phyloP scores from a whole-genome alignment of 2,888 invertebrate species.

The Anthoptus insignis region DNA sequence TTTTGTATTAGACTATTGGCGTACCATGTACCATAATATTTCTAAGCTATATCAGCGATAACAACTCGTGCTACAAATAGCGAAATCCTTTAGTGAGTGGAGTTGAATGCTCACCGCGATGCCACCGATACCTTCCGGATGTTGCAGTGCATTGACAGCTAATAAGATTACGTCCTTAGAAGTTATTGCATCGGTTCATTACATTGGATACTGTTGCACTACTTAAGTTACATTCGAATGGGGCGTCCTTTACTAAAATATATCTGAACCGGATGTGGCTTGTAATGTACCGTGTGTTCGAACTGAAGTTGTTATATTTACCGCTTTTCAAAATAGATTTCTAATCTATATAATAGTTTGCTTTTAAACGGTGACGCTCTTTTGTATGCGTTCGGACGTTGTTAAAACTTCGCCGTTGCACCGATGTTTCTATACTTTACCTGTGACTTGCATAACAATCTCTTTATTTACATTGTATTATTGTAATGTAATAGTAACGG shows the following conservation, averaged over 20 bases:
- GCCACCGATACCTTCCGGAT: slow-evolving; percentile 31
- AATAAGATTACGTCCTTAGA: slow-evolving; percentile 33
- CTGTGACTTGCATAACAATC: no score
- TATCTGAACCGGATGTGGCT: background rate
- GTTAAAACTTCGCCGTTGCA: no score
- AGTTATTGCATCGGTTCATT: slow-evolving; percentile 22
- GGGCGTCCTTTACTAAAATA: background rate
- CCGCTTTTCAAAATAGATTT: background rate
- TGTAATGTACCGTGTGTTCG: background rate
- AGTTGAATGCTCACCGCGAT: slow-evolving; percentile 20
- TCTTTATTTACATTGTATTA: no score
- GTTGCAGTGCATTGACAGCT: slow-evolving; percentile 35
- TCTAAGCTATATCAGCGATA: background rate
- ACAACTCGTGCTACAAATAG: background rate
- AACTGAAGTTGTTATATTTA: background rate
- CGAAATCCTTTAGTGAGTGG: background rate
- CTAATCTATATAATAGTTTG: no score
- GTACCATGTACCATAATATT: no score
- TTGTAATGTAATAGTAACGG: background rate
- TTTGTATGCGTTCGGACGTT: no score
- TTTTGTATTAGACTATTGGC: no score
- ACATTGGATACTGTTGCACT: slow-evolving; percentile 21
- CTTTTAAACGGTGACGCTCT: no score
- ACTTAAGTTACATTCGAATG: background rate
- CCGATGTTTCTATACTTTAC: no score